Evolutionary conservation across 2,113 vertebrate species (phyloP), one percentile per base, ranked within the genome.

Genomic region (Fregetta grallaria): DNA sequence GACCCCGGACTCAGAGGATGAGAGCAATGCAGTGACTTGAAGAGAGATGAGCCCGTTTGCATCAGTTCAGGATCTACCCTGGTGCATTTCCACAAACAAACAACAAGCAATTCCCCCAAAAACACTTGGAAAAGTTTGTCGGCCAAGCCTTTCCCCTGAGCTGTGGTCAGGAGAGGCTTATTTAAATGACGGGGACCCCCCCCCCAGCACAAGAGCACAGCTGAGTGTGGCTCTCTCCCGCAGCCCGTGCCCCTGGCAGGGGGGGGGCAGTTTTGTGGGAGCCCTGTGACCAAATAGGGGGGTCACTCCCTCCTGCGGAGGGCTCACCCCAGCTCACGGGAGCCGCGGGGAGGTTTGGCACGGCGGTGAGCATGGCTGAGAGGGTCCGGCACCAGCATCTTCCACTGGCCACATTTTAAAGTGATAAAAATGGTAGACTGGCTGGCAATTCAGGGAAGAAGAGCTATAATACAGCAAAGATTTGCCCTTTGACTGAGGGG

Each of bases 341-440:
- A n/a, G 32, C 36, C 3, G 1, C 2, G 0, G 36, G 23, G 21
- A 59, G 27, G 29, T 8, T 45, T 26, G 6, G 32, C 38, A 52
- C 4, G 3, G 29, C 1, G 0, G 40, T 2, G 16, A 67, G 29
- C 7, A 0, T 2, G 6, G 75, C 20, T 13, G 26, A 21, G 52
- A 61, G 52, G 13, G 9, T 40, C n/a, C 32, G 15, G 49, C 70
- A 82, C 19, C 55, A 44, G 25, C n/a, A 13, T 23, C n/a, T 73
- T 34, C 66, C 27, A 15, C 59, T 17, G 45, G 16, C 21, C 34
- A n/a, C 40, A 14, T 23, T 42, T 44, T 63, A 58, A 44, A 71
- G 23, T 13, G 8, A 52, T 52, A n/a, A 59, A 77, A 77, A 30
- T 6, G 1, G 26, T 25, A 44, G 36, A 16, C 9, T 3, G 17